Conservation (phyloP, 1,140 invertebrate species). For the Eulimnadia texana region DNA sequence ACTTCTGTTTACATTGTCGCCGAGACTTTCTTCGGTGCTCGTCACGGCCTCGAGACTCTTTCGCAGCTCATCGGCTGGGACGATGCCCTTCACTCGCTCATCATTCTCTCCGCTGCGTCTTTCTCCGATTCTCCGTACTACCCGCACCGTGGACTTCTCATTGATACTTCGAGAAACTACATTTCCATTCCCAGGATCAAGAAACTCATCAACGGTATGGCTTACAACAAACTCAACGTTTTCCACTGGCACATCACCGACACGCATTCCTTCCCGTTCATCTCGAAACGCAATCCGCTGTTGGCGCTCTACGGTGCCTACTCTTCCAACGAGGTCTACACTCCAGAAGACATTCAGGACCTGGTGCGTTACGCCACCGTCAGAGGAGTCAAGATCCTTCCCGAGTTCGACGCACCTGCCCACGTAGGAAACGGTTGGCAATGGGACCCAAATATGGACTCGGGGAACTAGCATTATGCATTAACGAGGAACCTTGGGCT, state of each 20-base stretch:
- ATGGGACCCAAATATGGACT: slow-evolving; percentile 48
- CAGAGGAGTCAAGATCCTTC: slow-evolving; percentile 19
- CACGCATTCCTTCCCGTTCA: slow-evolving; percentile 68
- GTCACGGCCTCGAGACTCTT: slow-evolving; percentile 60
- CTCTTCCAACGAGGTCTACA: slow-evolving; percentile 49
- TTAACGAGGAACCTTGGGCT: slow-evolving; percentile 56
- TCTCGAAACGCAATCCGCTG: slow-evolving; percentile 47
- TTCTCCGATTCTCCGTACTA: slow-evolving; percentile 54
- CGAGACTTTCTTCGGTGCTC: slow-evolving; percentile 50
- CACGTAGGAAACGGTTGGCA: slow-evolving; percentile 48
- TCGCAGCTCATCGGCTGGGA: slow-evolving; percentile 44
- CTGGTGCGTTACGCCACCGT: slow-evolving; percentile 47
- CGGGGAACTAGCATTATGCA: slow-evolving; percentile 54
- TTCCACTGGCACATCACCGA: slow-evolving; percentile 85
- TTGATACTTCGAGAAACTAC: slow-evolving; percentile 65
- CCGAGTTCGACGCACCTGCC: slow-evolving; percentile 18
- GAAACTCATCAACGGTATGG: slow-evolving; percentile 61
- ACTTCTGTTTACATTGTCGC: slow-evolving; percentile 42
- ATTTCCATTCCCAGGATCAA: slow-evolving; percentile 49
- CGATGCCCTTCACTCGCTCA: slow-evolving; percentile 10
- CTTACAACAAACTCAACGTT: slow-evolving; percentile 61
- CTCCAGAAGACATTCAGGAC: slow-evolving; percentile 45
- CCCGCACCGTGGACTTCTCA: slow-evolving; percentile 54
- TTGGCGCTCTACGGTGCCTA: slow-evolving; percentile 58
- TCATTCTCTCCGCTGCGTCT: slow-evolving; percentile 38